Base-by-base conservation (phyloP, 2,797 vertebrate species). In the Falco concolor region DNA sequence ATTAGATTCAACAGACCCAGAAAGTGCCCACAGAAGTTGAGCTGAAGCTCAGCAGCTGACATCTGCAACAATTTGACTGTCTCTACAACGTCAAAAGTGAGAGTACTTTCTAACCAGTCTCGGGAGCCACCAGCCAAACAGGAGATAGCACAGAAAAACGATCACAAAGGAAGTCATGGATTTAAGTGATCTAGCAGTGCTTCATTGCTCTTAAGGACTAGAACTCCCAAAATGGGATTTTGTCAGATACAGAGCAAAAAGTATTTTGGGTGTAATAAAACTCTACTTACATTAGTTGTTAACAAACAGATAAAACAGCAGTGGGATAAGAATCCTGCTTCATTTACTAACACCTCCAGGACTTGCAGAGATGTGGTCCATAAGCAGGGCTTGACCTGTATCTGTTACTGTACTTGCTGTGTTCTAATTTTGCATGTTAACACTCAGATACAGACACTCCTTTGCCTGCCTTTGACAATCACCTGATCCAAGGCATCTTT, bases 101-200 rank as follows among this genome's bases (percentile, higher is more conserved):
- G 42, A 34, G 4, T 10, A 3, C 22, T 38, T 56, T 25, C 23
- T 24, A 10, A 6, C 15, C 42, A 75, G 9, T 30, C 19, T 47
- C 15, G 6, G 49, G 40, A 81, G 44, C 22, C 34, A 40, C 56
- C 68, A 59, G 50, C 28, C 30, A 53, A 68, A 17, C 54, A 68
- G 72, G 67, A 61, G 44, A 22, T 6, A 28, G 57, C 27, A 24
- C 36, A 64, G 45, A 49, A 38, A 69, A 27, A 53, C 19, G 5
- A 13, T 24, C 12, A n/a, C 27, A 32, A 38, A 21, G 38, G 19
- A 18, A 7, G 13, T 40, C 2, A 1, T 3, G 40, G 7, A 3
- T 42, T 74, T 38, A n/a, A 25, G 50, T 60, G 78, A 65, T 45
- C 10, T 28, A 30, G 54, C 27, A 82, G 36, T 10, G 7, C 79